Base-by-base conservation (phyloP, 2,888 invertebrate genomes). In the Pristionchus arcanus region DNA sequence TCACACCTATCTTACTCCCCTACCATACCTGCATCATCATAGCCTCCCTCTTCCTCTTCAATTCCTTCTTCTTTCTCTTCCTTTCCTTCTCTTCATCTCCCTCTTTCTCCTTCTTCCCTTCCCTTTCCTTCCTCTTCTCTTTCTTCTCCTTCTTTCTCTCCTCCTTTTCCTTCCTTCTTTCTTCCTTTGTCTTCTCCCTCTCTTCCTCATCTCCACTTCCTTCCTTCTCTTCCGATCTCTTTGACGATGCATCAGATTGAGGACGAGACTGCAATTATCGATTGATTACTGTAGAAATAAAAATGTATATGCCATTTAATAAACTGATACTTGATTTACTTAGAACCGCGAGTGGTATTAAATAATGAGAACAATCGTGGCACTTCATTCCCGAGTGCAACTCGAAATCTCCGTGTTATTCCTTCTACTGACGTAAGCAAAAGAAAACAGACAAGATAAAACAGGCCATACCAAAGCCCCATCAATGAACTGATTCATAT, bases 21-120 rank as follows among this genome's bases (percentile, higher is more conserved):
- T 59, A 88, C 90, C 25, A 59, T 90, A n/a, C 53, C 77, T 90
- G 88, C 83, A 55, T 74, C 53, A 68, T 71, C 85, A 63, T 85
- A 16, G 59, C 74, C 86, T 90, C 90, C 63, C 84, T 77, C 77
- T 63, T 55, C 31, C 63, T 77, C 87, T 71, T 85, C 37, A 53
- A 28, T 25, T 83, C 83, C 59, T 68, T 63, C 89, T 66, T 84
- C 42, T 89, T 55, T 53, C 34, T 63, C 88, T 83, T 83, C 28
- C 53, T 83, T 55, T 83, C 83, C 55, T 25, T 83, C 55, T 89
- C 89, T 37, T 89, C 77, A 11, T 88, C 53, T n/a, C 25, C 37
- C 49, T 71, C 74, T 53, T 53, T 55, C 16, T 85, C 84, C 63
- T 81, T 89, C 49, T 49, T 71, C 25, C 42, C 37, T 68, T 90